Evolutionary conservation across 2,888 invertebrate species (phyloP).

Genomic region (Oxycera nigricornis): DNA sequence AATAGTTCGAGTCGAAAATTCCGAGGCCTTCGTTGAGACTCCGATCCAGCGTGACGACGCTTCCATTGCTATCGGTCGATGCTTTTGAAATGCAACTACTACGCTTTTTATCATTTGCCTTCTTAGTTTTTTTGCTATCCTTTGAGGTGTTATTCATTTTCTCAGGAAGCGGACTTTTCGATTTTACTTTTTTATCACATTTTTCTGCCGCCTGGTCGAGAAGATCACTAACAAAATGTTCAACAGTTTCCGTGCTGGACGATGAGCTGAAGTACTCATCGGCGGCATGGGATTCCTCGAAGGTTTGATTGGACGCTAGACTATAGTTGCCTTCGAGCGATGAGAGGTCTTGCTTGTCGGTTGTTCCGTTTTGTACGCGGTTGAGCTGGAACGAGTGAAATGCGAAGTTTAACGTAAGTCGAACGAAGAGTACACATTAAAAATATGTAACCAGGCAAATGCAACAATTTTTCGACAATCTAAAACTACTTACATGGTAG

Average conservation of each 20-base stretch:
- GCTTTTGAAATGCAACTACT: constrained; percentile 61
- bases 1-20: constrained; percentile 45
- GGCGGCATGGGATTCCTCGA: constrained; percentile 67
- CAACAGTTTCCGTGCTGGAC: constrained; percentile 61
- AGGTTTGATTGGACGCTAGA: constrained; percentile 55
- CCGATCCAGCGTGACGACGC: constrained; percentile 48
- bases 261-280: constrained; percentile 70
- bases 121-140: constrained; percentile 11
- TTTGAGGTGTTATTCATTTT: constrained; percentile 46
- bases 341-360: constrained; percentile 49
- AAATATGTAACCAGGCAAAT: too few relatives aligned
- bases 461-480: too few relatives aligned
- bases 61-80: constrained; percentile 60
- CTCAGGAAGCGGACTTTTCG: constrained; percentile 42
- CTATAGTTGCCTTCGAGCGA: constrained; percentile 49
- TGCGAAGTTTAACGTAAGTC: not conserved
- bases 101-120: constrained; percentile 55
- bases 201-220: constrained; percentile 64
- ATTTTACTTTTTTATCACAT: constrained; percentile 51
- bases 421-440: too few relatives aligned
- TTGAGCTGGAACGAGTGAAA: constrained; percentile 37
- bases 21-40: constrained; percentile 46
- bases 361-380: constrained; percentile 49
- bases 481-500: constrained; percentile 54
- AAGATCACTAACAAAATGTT: constrained; percentile 67